Percentiles rank a stretch among this genome's conserved stretches.
Conservation (phyloP, 2,888 invertebrate species). For the Conus canariensis region DNA sequence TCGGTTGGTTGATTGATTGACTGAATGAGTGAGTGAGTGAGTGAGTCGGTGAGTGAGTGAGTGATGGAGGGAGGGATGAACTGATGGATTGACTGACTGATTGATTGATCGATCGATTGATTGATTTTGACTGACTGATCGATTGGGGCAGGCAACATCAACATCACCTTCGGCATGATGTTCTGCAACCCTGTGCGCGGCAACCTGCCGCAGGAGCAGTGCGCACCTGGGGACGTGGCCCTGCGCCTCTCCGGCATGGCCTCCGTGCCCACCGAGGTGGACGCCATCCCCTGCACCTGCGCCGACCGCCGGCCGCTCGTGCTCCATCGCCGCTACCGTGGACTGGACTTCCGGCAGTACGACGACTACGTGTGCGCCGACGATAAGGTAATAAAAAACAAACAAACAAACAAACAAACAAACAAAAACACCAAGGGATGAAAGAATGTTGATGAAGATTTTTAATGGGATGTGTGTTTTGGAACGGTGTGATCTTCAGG, state of each 20-base stretch:
- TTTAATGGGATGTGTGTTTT: not conserved
- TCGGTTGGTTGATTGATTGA: too few relatives aligned
- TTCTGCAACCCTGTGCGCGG: constrained; percentile 9
- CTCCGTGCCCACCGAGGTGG: constrained; percentile 24
- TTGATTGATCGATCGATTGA: too few relatives aligned
- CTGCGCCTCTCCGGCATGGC: constrained; percentile 1
- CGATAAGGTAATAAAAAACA: not conserved
- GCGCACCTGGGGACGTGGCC: constrained; percentile 13
- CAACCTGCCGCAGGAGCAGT: not conserved
- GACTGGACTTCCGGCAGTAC: constrained; percentile 8
- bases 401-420: too few relatives aligned
- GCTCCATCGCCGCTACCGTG: not conserved
- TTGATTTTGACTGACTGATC: too few relatives aligned
- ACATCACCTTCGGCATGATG: constrained; percentile 38
- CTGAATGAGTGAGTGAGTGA: too few relatives aligned
- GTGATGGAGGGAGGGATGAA: too few relatives aligned
- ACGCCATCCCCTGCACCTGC: constrained; percentile 13
- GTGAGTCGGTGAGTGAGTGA: too few relatives aligned
- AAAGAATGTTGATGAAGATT: too few relatives aligned
- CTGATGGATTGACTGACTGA: too few relatives aligned
- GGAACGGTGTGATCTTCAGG: too few relatives aligned
- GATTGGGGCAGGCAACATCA: constrained; percentile 15
- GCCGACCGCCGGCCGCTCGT: constrained; percentile 12
- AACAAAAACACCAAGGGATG: not conserved
- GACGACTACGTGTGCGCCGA: constrained; percentile 24